Conservation (phyloP, 2,113 vertebrate species). For the Siphamia tubifer region DNA sequence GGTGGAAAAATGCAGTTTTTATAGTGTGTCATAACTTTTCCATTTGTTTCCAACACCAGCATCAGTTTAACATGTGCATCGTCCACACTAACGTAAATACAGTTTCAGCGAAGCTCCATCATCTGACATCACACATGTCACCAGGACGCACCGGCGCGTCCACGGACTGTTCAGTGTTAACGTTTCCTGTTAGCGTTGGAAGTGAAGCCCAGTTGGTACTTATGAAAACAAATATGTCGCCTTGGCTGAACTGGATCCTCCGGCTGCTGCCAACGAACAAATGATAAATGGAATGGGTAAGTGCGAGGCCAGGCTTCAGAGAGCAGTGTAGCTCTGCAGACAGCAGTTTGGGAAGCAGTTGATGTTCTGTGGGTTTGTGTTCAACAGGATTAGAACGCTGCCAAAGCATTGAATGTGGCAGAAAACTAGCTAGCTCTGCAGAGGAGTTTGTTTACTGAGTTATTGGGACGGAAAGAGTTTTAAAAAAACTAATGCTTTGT, state of each 20-base stretch:
- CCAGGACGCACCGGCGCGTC: too few relatives aligned
- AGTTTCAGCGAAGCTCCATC: too few relatives aligned
- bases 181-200: not conserved
- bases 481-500: not conserved
- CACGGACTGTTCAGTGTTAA: too few relatives aligned
- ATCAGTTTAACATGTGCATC: too few relatives aligned
- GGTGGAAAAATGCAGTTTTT: too few relatives aligned
- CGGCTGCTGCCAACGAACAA: not conserved
- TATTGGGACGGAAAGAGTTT: not conserved
- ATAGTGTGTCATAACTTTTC: too few relatives aligned
- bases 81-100: too few relatives aligned
- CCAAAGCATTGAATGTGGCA: not conserved
- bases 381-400: not conserved
- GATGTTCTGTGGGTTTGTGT: not conserved
- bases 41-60: too few relatives aligned
- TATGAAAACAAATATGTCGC: not conserved
- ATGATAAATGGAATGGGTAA: not conserved
- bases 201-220: not conserved
- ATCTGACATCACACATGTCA: too few relatives aligned
- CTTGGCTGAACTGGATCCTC: not conserved
- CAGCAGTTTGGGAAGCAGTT: not conserved
- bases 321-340: not conserved
- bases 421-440: not conserved
- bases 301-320: not conserved
- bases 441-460: not conserved